These are phyloP conservation scores for Leptoclinus maculatus DNA, from an alignment of 2,797 vertebrate species.

Conservation along the genomic window DNA sequence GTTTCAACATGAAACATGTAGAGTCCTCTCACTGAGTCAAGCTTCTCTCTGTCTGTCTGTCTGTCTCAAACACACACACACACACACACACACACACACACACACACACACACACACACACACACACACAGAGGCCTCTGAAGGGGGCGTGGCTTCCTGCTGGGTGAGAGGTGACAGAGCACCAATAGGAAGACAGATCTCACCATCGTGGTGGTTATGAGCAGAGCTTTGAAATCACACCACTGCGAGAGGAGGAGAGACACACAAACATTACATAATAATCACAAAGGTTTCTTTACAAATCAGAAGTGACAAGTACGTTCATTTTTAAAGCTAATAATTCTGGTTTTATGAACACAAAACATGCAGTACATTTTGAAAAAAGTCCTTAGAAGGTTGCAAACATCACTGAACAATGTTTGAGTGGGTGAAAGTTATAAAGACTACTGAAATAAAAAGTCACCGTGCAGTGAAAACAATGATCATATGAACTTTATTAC, in stretches of 20 bases:
- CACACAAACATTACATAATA: slow-evolving; percentile 3
- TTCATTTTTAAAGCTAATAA: background rate
- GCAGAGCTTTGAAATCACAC: slow-evolving; percentile 52
- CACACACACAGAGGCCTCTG: background rate
- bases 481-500: background rate
- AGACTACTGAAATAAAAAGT: background rate
- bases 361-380: background rate
- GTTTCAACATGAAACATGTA: slow-evolving; percentile 4
- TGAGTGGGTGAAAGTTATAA: background rate
- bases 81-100: background rate
- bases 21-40: background rate
- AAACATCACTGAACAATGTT: background rate
- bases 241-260: slow-evolving; percentile 54
- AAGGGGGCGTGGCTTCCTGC: slow-evolving; percentile 36
- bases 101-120: slow-evolving; percentile 16
- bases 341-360: background rate
- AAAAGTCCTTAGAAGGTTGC: background rate
- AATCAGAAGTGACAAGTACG: background rate
- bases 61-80: background rate
- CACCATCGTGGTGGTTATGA: slow-evolving; percentile 20
- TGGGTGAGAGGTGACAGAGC: slow-evolving; percentile 50
- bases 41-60: background rate
- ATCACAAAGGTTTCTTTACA: background rate
- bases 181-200: slow-evolving; percentile 62
- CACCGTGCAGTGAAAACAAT: background rate